Evolutionary conservation across 1,140 invertebrate species (phyloP).

Genomic region (Drosophila neocordata): DNA sequence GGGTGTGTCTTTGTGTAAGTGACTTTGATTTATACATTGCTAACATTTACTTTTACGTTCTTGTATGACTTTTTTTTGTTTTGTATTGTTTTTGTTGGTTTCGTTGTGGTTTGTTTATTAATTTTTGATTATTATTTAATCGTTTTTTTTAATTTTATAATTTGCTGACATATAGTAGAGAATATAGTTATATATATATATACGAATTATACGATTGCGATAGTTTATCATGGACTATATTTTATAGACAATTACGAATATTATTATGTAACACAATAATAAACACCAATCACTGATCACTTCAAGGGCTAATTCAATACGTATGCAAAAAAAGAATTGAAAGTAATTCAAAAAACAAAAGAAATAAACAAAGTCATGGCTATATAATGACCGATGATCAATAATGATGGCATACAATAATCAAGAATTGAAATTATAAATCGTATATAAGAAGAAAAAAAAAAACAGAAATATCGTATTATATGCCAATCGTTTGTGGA

Average conservation of each 20-base stretch:
- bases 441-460: constrained; percentile 24
- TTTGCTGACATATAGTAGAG: constrained; percentile 40
- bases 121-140: constrained; percentile 64
- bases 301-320: constrained; percentile 74
- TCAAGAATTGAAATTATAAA: constrained; percentile 2
- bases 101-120: constrained; percentile 38
- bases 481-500: constrained; percentile 49
- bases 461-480: constrained; percentile 34
- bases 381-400: neutral
- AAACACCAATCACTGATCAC: constrained; percentile 78
- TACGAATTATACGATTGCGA: constrained; percentile 63
- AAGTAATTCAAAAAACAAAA: constrained; percentile 36
- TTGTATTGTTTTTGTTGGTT: too few species aligned
- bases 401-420: neutral
- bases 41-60: constrained; percentile 65
- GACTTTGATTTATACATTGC: constrained; percentile 49
- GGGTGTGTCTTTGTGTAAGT: constrained; percentile 68
- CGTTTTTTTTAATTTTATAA: constrained; percentile 57
- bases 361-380: constrained; percentile 9
- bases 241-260: constrained; percentile 70
- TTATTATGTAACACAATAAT: constrained; percentile 76
- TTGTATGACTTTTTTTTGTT: constrained; percentile 26
- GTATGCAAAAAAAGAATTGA: constrained; percentile 66
- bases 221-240: constrained; percentile 73
- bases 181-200: constrained; percentile 54